Evolutionary conservation across 2,888 invertebrate genomes (phyloP).

Genomic region (Rapana venosa): DNA sequence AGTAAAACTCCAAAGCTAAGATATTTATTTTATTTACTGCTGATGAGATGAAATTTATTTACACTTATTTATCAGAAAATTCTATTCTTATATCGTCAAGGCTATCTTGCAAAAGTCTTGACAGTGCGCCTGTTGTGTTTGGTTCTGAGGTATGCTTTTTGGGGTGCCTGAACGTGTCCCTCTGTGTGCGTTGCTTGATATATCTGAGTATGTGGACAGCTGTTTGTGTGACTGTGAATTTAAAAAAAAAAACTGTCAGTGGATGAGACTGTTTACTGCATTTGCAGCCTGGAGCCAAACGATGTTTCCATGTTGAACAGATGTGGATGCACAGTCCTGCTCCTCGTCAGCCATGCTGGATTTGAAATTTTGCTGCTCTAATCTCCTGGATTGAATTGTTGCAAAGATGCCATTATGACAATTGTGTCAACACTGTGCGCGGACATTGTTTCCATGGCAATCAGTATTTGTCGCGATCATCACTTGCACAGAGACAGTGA

Average conservation of each 20-base stretch:
- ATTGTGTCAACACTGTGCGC: background rate
- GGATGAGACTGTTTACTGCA: background rate
- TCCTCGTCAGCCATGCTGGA: slow-evolving; percentile 33
- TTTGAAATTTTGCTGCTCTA: slow-evolving; percentile 30
- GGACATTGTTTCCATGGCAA: slow-evolving; percentile 17
- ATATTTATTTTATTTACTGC: slow-evolving; percentile 46
- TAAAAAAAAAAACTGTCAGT: background rate
- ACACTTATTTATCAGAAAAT: slow-evolving; percentile 43
- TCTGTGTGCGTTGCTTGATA: background rate
- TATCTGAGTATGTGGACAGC: background rate
- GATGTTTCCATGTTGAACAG: background rate
- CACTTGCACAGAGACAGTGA: slow-evolving; percentile 19
- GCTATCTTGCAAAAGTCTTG: slow-evolving; percentile 28
- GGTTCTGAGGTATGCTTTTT: slow-evolving; percentile 36
- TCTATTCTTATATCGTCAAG: slow-evolving; percentile 44
- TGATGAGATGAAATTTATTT: slow-evolving; percentile 40
- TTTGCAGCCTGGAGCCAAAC: slow-evolving; percentile 8
- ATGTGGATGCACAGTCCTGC: slow-evolving; percentile 15
- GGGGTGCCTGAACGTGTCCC: slow-evolving; percentile 11
- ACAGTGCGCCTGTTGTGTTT: slow-evolving; percentile 20
- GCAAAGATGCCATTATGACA: background rate
- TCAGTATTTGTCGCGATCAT: slow-evolving; percentile 27
- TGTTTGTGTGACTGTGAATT: background rate
- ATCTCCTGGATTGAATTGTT: background rate
- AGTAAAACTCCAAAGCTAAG: slow-evolving; percentile 25